These are phyloP conservation scores for Percina caprodes DNA, from an alignment of 2,113 vertebrate species.

Conservation along the genomic window DNA sequence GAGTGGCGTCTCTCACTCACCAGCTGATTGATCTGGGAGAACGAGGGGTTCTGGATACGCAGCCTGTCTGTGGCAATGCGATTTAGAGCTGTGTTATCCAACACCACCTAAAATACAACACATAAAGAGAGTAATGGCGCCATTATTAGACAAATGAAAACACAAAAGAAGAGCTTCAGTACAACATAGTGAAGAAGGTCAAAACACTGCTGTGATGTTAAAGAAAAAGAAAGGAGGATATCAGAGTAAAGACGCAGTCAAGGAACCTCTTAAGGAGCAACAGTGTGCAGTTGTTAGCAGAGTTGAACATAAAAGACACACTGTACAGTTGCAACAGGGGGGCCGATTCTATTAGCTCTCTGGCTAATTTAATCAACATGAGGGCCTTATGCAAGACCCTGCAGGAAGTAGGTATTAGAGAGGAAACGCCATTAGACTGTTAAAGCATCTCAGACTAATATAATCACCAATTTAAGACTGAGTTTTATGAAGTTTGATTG, in stretches of 20 bases:
- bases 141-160: constrained; percentile 28
- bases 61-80: constrained; percentile 96
- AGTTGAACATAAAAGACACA: constrained; percentile 59
- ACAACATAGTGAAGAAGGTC: constrained; percentile 21
- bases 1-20: constrained; percentile 80
- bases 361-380: constrained; percentile 75
- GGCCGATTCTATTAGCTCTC: constrained; percentile 68
- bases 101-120: constrained; percentile 88
- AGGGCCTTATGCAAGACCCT: constrained; percentile 64
- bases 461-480: constrained; percentile 55
- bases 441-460: constrained; percentile 67
- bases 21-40: constrained; percentile 99
- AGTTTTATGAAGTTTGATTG: constrained; percentile 56
- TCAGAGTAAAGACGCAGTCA: constrained; percentile 41
- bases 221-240: constrained; percentile 33
- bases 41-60: constrained; percentile 96
- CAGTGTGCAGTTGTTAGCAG: constrained; percentile 65
- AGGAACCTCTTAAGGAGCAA: constrained; percentile 48
- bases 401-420: constrained; percentile 75
- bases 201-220: constrained; percentile 19
- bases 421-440: constrained; percentile 72
- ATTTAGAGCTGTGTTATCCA: constrained; percentile 97
- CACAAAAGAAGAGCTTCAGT: constrained; percentile 7
- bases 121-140: constrained; percentile 20
- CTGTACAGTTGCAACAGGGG: constrained; percentile 61